phyloP scores from a whole-genome alignment of 2,113 vertebrate genomes.

The Mystacornis crossleyi region DNA sequence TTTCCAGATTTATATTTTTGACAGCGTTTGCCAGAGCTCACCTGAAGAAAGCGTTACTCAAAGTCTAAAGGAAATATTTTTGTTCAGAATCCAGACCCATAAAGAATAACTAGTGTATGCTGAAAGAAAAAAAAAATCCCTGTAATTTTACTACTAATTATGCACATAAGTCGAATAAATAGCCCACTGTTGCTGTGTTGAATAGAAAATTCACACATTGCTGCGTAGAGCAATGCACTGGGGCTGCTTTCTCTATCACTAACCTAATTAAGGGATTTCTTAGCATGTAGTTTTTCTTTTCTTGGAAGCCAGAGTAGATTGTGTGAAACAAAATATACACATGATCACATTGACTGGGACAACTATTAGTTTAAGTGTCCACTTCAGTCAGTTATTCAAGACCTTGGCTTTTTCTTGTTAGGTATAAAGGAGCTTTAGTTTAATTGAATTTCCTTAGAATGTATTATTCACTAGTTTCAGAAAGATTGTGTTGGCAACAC shows the following conservation, averaged over 20 bases:
- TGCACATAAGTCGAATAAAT: conserved; percentile 60
- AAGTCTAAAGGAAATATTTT: conserved; percentile 80
- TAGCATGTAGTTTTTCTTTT: neutral
- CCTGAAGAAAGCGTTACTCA: conserved; percentile 76
- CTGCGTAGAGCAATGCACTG: neutral
- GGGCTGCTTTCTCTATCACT: neutral
- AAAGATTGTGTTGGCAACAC: neutral
- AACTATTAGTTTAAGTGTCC: neutral
- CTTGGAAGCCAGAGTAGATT: neutral
- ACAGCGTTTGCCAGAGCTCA: conserved; percentile 63
- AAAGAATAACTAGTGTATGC: conserved; percentile 73
- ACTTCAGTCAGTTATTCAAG: neutral
- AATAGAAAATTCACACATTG: conserved; percentile 53
- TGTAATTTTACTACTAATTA: conserved; percentile 72
- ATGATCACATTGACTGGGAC: neutral
- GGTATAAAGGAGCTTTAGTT: neutral
- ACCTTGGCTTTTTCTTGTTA: neutral
- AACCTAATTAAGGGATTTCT: neutral
- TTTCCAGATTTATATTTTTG: conserved; percentile 74
- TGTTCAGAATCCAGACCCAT: conserved; percentile 69
- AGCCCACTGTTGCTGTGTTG: conserved; percentile 55
- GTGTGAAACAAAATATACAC: neutral
- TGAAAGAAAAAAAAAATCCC: neutral
- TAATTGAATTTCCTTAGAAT: neutral
- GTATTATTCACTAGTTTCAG: neutral